Evolutionary conservation across 2,888 invertebrate species (phyloP), one percentile per base, ranked within the genome.

Genomic region (Sycophila texana): DNA sequence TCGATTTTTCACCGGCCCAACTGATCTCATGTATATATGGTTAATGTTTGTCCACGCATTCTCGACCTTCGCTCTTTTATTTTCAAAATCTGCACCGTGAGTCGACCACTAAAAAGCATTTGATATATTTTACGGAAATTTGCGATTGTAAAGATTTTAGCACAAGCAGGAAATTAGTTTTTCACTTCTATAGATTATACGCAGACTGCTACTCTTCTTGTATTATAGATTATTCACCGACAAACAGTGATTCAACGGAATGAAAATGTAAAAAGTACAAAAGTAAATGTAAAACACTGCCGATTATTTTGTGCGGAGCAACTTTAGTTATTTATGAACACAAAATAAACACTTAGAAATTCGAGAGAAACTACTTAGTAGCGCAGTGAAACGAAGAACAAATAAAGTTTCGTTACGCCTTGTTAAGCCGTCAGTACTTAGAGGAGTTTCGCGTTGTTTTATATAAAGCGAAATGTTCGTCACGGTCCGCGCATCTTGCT

Each of bases 1-100:
- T 77, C 73, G 65, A 80, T 80, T 80, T 80, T 80, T 77, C 77
- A 77, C 66, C 30, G 53, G 22, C 4, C 49, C 51, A 4, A 14
- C 22, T 61, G 18, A 13, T 26, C 26, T 26, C 26, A 26, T 26
- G 26, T 26, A 26, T 26, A 26, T 26, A 26, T 26, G 26, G 26
- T 26, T 26, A 26, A 26, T 61, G 60, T 5, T 4, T 47, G 7
- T 18, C n/a, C n/a, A 16, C 30, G 39, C 16, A 22, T 1, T 55
- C 55, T 51, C 20, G n/a, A 16, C 13, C 4, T 51, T 22, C 26
- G 53, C 26, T 30, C 26, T 55, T 53, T 70, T 67, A 18, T 57
- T 7, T 58, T 26, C 26, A 26, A 26, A 26, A 26, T 26, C 26
- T 26, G 2, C 3, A 26, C 26, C 26, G 26, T 3, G 26, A 3